Percentiles rank a stretch among this genome's conserved stretches.
Evolutionary conservation across 2,888 invertebrate species (phyloP).

Genomic region (Psococerastis gibbosa): DNA sequence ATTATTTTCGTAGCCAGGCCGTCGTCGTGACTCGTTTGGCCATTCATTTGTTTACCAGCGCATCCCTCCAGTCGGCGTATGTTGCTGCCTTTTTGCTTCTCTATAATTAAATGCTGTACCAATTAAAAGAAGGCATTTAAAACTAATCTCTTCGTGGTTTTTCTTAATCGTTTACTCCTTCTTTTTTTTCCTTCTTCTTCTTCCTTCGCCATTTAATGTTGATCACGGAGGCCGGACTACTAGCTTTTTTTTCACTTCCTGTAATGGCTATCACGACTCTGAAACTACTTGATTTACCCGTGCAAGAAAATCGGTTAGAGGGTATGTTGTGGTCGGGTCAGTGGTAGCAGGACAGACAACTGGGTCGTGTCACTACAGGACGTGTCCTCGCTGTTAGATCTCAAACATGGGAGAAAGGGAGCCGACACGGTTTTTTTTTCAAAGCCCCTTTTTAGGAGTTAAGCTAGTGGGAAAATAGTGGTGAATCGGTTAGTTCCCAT

Average conservation of each 20-base stretch:
- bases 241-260: background rate
- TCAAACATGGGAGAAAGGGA: background rate
- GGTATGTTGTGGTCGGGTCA: background rate
- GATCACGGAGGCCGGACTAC: conserved; percentile 4
- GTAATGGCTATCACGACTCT: background rate
- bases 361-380: background rate
- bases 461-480: no score
- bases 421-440: no score
- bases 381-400: background rate
- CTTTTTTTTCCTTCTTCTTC: background rate
- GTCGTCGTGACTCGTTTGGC: background rate
- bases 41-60: background rate
- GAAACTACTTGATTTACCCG: background rate
- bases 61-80: background rate
- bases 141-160: conserved; percentile 10
- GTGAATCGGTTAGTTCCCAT: no score
- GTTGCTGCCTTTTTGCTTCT: conserved; percentile 2
- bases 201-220: background rate
- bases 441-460: no score
- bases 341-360: background rate
- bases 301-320: background rate
- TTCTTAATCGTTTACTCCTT: conserved; percentile 5
- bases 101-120: conserved; percentile 10
- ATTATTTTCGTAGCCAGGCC: background rate
- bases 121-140: conserved; percentile 9